Percentiles rank a stretch among this genome's conserved stretches.
Evolutionary conservation across 1,140 invertebrate genomes (phyloP).

Genomic region (Acromyrmex charruanus): DNA sequence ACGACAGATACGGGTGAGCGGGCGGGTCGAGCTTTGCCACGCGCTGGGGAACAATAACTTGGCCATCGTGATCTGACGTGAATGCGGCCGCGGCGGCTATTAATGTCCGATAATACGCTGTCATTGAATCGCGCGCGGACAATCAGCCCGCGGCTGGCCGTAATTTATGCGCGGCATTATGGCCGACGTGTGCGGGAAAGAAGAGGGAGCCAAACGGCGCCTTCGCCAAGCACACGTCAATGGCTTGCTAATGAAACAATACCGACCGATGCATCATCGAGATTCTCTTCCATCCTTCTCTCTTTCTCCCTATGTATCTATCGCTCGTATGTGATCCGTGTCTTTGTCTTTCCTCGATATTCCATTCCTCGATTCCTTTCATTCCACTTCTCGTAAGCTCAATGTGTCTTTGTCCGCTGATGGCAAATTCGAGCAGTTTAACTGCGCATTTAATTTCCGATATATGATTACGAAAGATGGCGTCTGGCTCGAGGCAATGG

Average conservation of each 20-base stretch:
- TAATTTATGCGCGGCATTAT: constrained; percentile 73
- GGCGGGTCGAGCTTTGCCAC: constrained; percentile 51
- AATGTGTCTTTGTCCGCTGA: constrained; percentile 43
- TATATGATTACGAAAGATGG: neutral
- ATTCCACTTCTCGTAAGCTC: neutral
- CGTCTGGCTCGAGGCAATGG: neutral
- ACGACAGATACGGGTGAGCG: constrained; percentile 64
- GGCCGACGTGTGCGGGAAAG: constrained; percentile 41
- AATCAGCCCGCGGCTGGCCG: constrained; percentile 54
- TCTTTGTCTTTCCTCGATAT: constrained; percentile 37
- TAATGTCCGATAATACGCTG: constrained; percentile 71
- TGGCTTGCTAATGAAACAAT: constrained; percentile 77
- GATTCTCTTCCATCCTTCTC: neutral
- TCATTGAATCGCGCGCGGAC: constrained; percentile 74
- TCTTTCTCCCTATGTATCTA: constrained; percentile 6
- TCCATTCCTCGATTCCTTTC: constrained; percentile 23
- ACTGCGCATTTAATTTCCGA: constrained; percentile 36
- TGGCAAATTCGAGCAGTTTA: constrained; percentile 56
- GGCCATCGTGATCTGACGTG: constrained; percentile 66
- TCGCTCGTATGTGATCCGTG: neutral
- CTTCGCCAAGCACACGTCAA: constrained; percentile 63
- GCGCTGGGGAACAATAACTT: constrained; percentile 71
- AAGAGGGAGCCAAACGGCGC: constrained; percentile 42
- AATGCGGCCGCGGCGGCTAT: constrained; percentile 69
- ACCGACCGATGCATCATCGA: constrained; percentile 50